Evolutionary conservation across 2,888 invertebrate genomes (phyloP).

Genomic region (Aporophyla lueneburgensis): DNA sequence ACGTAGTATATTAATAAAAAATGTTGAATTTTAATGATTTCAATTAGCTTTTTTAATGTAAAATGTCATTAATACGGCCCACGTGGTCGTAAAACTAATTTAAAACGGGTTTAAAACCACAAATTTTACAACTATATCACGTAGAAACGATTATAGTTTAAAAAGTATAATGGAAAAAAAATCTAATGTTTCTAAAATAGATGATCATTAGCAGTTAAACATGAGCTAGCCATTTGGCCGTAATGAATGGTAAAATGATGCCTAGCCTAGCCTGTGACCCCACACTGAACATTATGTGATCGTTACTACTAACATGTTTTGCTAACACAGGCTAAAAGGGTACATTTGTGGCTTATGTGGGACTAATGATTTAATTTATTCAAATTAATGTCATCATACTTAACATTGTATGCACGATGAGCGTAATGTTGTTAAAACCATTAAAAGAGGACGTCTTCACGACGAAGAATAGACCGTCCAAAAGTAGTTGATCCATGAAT

Average conservation of each 20-base stretch:
- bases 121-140: no score
- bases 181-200: not conserved
- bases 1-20: no score
- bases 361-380: conserved; percentile 35
- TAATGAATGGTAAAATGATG: conserved; percentile 53
- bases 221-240: conserved; percentile 42
- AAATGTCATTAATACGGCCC: no score
- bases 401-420: no score
- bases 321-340: conserved; percentile 46
- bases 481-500: no score
- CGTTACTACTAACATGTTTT: conserved; percentile 50
- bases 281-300: conserved; percentile 50
- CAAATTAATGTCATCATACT: conserved; percentile 10
- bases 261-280: conserved; percentile 44
- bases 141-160: no score
- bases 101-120: no score
- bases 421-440: not conserved
- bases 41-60: no score
- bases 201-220: conserved; percentile 42
- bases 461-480: not conserved
- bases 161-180: no score
- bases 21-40: no score
- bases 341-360: conserved; percentile 8
- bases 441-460: not conserved
- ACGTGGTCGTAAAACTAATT: no score